phyloP scores from a whole-genome alignment of 35 echinoderm and acorn worm species.

The Apostichopus californicus region DNA sequence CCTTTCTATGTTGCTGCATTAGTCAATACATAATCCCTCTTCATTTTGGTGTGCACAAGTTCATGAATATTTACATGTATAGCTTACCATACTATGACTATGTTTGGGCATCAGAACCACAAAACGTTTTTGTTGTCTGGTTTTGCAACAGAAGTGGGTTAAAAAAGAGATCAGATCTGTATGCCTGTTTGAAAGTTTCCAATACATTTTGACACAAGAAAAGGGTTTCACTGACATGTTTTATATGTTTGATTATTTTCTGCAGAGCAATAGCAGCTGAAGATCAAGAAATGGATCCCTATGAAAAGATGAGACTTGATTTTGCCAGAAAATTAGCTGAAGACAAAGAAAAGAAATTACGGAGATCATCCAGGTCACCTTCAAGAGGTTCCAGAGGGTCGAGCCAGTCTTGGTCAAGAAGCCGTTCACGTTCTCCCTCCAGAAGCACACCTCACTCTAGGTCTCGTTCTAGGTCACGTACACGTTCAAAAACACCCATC shows the following conservation, averaged over 20 bases:
- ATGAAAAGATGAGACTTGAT: constrained; percentile 34
- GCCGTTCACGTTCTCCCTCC: constrained; percentile 59
- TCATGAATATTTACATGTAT: too few relatives aligned
- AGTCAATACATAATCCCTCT: too few relatives aligned
- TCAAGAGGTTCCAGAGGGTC: constrained; percentile 53
- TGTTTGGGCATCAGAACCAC: too few relatives aligned
- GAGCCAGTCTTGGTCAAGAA: constrained; percentile 49
- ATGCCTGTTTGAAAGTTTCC: too few relatives aligned
- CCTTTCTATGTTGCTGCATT: too few relatives aligned
- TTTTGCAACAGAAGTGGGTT: too few relatives aligned
- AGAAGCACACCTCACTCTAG: constrained; percentile 40
- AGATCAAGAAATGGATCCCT: constrained; percentile 39
- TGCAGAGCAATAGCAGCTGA: constrained; percentile 32
- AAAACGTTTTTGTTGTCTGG: too few relatives aligned
- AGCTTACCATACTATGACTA: too few relatives aligned
- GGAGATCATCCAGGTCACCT: constrained; percentile 39
- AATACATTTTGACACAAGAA: too few relatives aligned
- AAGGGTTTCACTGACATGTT: too few relatives aligned
- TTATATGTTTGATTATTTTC: background rate
- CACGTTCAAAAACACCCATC: constrained; percentile 38
- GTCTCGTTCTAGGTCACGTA: constrained; percentile 36
- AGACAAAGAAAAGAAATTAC: constrained; percentile 12
- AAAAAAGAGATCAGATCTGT: too few relatives aligned
- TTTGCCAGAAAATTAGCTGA: constrained; percentile 46
- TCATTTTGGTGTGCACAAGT: too few relatives aligned